Percentiles rank a stretch among this genome's conserved stretches.
Evolutionary conservation across 2,797 vertebrate species (phyloP).

Genomic region (Enoplosus armatus): DNA sequence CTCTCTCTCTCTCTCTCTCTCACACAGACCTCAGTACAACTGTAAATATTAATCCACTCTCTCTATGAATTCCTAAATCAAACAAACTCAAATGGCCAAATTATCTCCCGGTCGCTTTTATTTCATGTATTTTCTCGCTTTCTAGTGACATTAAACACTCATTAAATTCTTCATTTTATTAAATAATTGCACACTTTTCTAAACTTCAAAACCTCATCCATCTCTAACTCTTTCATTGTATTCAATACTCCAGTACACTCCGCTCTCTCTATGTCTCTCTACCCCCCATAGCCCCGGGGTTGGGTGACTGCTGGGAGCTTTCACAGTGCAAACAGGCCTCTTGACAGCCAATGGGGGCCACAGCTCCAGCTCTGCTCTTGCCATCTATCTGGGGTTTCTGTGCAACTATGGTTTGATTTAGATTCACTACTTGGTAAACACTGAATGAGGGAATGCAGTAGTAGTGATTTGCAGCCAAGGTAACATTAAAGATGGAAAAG

Average conservation of each 20-base stretch:
- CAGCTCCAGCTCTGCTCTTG: slow-evolving; percentile 15
- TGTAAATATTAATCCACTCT: slow-evolving; percentile 36
- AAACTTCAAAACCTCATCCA: slow-evolving; percentile 20
- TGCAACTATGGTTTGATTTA: slow-evolving; percentile 7
- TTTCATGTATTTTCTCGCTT: slow-evolving; percentile 30
- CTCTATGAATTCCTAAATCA: slow-evolving; percentile 11
- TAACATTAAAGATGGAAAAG: slow-evolving; percentile 4
- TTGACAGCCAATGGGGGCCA: slow-evolving; percentile 38
- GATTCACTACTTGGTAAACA: slow-evolving; percentile 2
- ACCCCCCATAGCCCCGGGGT: slow-evolving; percentile 27
- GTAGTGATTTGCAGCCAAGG: slow-evolving; percentile 5
- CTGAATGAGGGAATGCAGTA: background rate
- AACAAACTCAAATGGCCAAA: slow-evolving; percentile 28
- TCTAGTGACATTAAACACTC: slow-evolving; percentile 51
- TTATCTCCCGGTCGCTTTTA: slow-evolving; percentile 23
- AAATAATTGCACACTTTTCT: slow-evolving; percentile 51
- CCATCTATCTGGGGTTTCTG: slow-evolving; percentile 22
- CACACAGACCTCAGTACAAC: slow-evolving; percentile 10
- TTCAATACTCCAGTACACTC: slow-evolving; percentile 23
- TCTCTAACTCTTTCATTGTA: slow-evolving; percentile 48
- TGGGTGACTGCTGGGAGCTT: slow-evolving; percentile 51
- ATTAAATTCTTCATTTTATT: slow-evolving; percentile 56
- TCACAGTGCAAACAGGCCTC: slow-evolving; percentile 57
- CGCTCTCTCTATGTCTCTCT: background rate
- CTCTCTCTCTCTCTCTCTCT: slow-evolving; percentile 11